Evolutionary conservation across 2,113 vertebrate species (phyloP).

Genomic region (Passer domesticus): DNA sequence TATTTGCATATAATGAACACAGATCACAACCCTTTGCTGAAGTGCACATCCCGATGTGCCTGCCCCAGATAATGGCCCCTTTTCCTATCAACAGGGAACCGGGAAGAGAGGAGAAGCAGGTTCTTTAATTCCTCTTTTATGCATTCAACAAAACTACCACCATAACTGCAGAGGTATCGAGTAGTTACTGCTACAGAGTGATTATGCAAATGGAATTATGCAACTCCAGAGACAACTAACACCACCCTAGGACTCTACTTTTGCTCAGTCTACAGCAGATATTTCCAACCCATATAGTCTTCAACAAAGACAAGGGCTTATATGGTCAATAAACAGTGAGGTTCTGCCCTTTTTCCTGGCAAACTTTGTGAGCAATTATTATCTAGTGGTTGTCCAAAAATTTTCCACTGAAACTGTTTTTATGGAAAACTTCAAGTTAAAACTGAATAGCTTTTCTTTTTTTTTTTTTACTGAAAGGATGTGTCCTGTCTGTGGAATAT

Average conservation of each 20-base stretch:
- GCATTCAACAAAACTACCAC: not conserved
- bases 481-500: not conserved
- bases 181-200: not conserved
- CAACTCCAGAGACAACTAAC: not conserved
- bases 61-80: conserved; percentile 37
- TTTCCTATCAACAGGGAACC: not conserved
- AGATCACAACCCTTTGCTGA: conserved; percentile 11
- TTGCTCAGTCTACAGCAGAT: not conserved
- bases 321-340: not conserved
- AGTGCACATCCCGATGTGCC: conserved; percentile 47
- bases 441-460: not conserved
- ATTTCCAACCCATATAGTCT: not conserved
- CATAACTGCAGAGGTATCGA: not conserved
- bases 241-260: not conserved
- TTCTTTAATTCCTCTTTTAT: conserved; percentile 10
- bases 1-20: conserved; percentile 71
- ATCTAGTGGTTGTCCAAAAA: not conserved
- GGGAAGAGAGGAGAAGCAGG: not conserved
- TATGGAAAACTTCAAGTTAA: not conserved
- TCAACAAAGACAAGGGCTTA: not conserved
- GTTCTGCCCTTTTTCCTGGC: not conserved
- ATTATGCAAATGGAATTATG: conserved; percentile 12
- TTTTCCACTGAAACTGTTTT: not conserved
- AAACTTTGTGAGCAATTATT: not conserved
- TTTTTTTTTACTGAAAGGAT: not conserved